These are phyloP conservation scores for Proisotoma minuta DNA, from an alignment of 2,888 invertebrate genomes.

Conservation along the genomic window DNA sequence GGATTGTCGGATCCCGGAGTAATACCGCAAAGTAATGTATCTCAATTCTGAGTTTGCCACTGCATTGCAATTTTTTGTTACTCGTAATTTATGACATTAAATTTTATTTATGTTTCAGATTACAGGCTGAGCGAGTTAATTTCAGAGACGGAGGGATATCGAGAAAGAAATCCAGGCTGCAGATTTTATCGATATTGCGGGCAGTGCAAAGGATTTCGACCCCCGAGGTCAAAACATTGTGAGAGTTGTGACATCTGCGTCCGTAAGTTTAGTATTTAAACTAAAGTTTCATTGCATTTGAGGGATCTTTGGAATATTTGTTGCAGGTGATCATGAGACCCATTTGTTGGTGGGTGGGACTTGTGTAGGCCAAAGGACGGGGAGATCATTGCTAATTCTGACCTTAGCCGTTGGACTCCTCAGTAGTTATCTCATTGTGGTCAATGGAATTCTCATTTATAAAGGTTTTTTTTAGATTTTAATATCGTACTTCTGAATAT, in stretches of 20 bases:
- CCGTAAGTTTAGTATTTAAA: conserved; percentile 9
- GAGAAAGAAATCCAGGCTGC: conserved; percentile 16
- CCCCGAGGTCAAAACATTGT: conserved; percentile 26
- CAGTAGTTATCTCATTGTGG: conserved; percentile 9
- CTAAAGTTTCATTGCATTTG: no score
- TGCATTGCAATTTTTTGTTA: background rate
- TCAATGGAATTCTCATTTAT: conserved; percentile 1
- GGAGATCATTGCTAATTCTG: conserved; percentile 5
- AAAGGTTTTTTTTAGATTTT: no score
- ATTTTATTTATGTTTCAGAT: background rate
- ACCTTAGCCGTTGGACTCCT: conserved; percentile 14
- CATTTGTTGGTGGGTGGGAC: conserved; percentile 21
- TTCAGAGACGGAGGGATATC: conserved; percentile 18
- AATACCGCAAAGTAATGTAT: conserved; percentile 20
- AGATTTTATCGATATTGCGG: conserved; percentile 23
- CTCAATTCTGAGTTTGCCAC: background rate
- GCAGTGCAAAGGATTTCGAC: conserved; percentile 24
- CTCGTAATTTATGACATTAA: background rate
- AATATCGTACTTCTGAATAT: background rate
- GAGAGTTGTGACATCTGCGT: conserved; percentile 25
- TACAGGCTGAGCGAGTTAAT: conserved; percentile 21
- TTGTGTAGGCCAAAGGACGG: conserved; percentile 24
- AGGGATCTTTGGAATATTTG: background rate
- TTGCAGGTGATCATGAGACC: conserved; percentile 22
- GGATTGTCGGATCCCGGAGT: conserved; percentile 25